Conservation (phyloP, 2,888 invertebrate species). For the Aspidiotus rigidus region DNA sequence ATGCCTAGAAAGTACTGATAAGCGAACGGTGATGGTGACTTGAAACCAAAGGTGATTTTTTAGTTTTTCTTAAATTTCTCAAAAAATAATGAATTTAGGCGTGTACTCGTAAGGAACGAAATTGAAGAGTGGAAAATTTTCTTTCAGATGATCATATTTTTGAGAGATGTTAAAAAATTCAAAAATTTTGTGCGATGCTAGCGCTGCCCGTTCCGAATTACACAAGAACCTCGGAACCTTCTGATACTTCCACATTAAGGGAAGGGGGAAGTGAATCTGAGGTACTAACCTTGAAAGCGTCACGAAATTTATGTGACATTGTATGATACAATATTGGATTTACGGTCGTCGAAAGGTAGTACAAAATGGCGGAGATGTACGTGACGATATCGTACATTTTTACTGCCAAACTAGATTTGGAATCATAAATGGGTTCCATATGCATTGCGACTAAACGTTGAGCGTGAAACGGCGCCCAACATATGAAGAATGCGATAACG, state of each 20-base stretch:
- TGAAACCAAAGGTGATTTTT: no score
- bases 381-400: conserved; percentile 61
- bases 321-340: conserved; percentile 90
- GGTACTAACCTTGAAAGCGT: conserved; percentile 73
- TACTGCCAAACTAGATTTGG: conserved; percentile 40
- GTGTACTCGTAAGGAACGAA: no score
- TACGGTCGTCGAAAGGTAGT: conserved; percentile 84
- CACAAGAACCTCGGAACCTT: no score
- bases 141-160: no score
- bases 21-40: no score
- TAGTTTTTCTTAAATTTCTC: no score
- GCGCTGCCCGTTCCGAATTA: no score
- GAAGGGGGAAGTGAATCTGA: neutral
- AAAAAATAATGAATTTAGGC: no score
- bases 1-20: no score
- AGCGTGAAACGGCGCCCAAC: conserved; percentile 89
- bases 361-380: conserved; percentile 78
- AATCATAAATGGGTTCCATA: conserved; percentile 39
- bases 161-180: no score
- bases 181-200: no score
- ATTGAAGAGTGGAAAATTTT: no score
- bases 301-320: conserved; percentile 88
- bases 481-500: conserved; percentile 80
- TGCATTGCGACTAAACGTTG: conserved; percentile 76
- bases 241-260: neutral